Conservation (phyloP, 2,797 vertebrate species). For the Sebastes iracundus region DNA sequence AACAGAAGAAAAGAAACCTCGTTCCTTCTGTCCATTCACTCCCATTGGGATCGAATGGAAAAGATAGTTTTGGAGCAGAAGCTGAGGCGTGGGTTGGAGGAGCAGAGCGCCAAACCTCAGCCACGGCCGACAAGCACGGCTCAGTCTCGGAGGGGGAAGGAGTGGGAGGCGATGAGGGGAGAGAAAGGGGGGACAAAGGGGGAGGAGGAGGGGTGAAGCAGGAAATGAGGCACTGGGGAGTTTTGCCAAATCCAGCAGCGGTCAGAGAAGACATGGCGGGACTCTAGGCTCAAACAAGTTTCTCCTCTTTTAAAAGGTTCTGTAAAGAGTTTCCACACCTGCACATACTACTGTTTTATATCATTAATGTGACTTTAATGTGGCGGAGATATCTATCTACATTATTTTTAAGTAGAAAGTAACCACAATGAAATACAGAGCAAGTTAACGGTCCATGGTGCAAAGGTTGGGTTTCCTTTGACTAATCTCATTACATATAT, state of each 20-base stretch:
- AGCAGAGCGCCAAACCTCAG: constrained; percentile 64
- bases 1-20: constrained; percentile 3
- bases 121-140: constrained; percentile 49
- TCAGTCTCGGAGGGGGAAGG: constrained; percentile 48
- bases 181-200: constrained; percentile 9
- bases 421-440: neutral
- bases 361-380: neutral
- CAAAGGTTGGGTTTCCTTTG: too few species aligned
- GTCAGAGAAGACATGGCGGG: constrained; percentile 21
- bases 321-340: neutral
- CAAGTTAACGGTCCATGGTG: neutral
- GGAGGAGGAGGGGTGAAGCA: constrained; percentile 36
- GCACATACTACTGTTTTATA: neutral
- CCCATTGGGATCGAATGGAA: constrained; percentile 56
- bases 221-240: constrained; percentile 64
- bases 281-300: constrained; percentile 18
- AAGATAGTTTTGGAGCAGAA: constrained; percentile 62
- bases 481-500: neutral
- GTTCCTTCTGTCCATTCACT: constrained; percentile 26
- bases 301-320: neutral
- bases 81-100: constrained; percentile 63
- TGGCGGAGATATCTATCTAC: neutral
- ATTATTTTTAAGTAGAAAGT: neutral
- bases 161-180: constrained; percentile 52
- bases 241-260: constrained; percentile 46